Conservation (phyloP, 1,140 invertebrate species). For the Lepidurus packardi region DNA sequence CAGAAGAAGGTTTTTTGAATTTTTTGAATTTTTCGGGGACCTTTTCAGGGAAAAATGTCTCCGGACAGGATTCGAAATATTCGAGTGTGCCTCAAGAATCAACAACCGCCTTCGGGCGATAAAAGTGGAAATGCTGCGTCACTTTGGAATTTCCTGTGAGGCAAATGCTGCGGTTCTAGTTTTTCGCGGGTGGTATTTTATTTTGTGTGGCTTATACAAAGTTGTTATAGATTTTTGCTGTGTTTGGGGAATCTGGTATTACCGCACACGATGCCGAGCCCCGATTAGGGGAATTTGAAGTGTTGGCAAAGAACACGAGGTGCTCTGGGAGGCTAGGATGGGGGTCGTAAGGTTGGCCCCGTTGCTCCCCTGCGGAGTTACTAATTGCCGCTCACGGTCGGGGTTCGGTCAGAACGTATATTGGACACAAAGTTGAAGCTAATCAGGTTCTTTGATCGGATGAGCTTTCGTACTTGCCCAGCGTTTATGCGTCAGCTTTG, state of each 20-base stretch:
- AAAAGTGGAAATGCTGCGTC: background rate
- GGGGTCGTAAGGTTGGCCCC: background rate
- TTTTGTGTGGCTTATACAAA: background rate
- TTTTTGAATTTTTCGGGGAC: background rate
- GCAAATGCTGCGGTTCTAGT: background rate
- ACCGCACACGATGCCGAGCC: constrained; percentile 1
- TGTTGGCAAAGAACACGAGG: constrained; percentile 9
- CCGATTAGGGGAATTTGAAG: background rate
- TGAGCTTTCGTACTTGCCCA: constrained; percentile 5
- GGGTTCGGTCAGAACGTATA: constrained; percentile 18
- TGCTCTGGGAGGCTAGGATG: background rate
- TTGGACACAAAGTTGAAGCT: constrained; percentile 15
- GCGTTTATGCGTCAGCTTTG: constrained; percentile 8
- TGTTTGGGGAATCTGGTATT: background rate
- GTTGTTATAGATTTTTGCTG: background rate
- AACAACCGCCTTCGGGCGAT: background rate
- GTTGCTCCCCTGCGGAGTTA: background rate
- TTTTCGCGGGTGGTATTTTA: background rate
- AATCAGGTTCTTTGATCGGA: constrained; percentile 18
- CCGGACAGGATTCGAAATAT: background rate
- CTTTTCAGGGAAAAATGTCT: background rate
- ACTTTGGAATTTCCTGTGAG: background rate
- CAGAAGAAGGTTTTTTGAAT: background rate
- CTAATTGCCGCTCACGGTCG: constrained; percentile 10
- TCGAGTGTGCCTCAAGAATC: background rate